Evolutionary conservation across 2,888 invertebrate genomes (phyloP), one percentile per base, ranked within the genome.

Genomic region (Rhaphigaster nebulosa): DNA sequence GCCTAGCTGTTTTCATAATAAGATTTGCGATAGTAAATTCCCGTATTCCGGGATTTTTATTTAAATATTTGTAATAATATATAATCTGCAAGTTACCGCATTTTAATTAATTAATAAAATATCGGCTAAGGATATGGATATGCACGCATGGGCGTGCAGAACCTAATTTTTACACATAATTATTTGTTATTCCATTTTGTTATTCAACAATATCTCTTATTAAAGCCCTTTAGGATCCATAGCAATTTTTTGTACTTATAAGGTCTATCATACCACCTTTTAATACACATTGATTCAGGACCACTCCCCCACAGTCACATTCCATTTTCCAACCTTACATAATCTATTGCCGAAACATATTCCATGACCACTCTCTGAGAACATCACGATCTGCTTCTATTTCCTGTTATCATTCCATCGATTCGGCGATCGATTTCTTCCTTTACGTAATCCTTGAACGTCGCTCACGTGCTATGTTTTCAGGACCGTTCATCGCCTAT

Each of bases 361-460:
- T 38, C 70, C 70, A 76, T 76, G 70, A 38, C 70, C 70, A 38
- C 6, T 20, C 45, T 41, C 84, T 12, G 13, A 3, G 70, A 50
- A 84, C 84, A 45, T 84, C 84, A 84, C 84, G 84, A 84, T 45
- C 84, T 26, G 84, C 45, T 15, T 15, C 41, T 84, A n/a, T n/a
- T 84, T 84, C 45, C 84, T 84, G 84, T 84, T 84, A 84, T 84
- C 84, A n/a, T 84, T n/a, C 84, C 15, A 45, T 50, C 45, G 45
- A n/a, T 45, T 29, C 45, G n/a, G 45, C 26, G 45, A 84, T 84
- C 45, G 84, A 84, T 84, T 84, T 84, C 84, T 41, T 80, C 23
- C 26, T 84, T 84, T 84, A 84, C 45, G 84, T 84, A 84, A 84
- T 84, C 6, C n/a, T 45, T n/a, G 45, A 26, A 38, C 45, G 84